A percentile compares a stretch with the other conserved stretches of the same genome.
These are phyloP conservation scores for Xerus rutilus DNA, from an alignment of 2,797 vertebrate species.

Conservation along the genomic window DNA sequence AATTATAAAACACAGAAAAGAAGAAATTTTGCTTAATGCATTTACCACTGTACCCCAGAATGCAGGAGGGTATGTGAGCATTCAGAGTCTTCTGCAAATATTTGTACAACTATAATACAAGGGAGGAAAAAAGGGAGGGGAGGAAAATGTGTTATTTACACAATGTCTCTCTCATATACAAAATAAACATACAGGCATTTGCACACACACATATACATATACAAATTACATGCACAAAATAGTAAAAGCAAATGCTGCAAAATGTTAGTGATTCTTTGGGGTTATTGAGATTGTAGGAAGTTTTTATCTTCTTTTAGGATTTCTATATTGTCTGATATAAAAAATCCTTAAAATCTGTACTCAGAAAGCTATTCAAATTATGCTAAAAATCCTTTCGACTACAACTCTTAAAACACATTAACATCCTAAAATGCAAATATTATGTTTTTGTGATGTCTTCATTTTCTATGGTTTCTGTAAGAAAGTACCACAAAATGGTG, in stretches of 20 bases:
- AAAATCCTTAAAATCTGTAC: slow-evolving; percentile 10
- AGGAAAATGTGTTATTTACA: background rate
- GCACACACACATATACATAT: background rate
- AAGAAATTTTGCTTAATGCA: background rate
- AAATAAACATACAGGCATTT: background rate
- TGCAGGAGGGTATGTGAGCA: background rate
- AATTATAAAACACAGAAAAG: background rate
- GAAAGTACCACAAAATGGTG: background rate
- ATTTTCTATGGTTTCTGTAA: background rate
- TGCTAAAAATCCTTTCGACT: background rate
- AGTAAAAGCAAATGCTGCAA: background rate
- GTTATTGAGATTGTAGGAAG: background rate
- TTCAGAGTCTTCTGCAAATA: background rate
- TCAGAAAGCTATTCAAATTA: background rate
- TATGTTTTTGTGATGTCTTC: background rate
- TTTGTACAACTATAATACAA: background rate
- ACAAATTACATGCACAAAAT: background rate
- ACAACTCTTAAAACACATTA: background rate
- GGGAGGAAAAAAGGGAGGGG: background rate
- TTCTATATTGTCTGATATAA: background rate
- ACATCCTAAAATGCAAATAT: background rate
- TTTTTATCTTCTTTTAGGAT: background rate
- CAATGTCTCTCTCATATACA: background rate
- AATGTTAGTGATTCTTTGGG: background rate
- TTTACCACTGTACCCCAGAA: background rate